These are phyloP conservation scores for Trematomus loennbergii DNA, from an alignment of 2,113 vertebrate species.

Conservation along the genomic window DNA sequence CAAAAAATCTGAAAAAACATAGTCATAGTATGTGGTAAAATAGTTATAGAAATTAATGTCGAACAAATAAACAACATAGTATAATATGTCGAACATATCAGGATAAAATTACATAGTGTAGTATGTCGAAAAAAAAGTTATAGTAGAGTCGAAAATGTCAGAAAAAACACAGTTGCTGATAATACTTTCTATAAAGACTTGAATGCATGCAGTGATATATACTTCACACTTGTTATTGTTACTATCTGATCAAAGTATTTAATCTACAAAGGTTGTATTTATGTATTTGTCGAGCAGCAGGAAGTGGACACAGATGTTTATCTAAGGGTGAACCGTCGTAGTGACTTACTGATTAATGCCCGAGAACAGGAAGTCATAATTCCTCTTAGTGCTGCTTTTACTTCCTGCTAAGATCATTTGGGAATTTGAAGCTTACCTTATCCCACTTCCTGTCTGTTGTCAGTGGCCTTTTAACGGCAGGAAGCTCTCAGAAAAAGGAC, in stretches of 20 bases:
- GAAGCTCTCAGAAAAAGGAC: conserved; percentile 13
- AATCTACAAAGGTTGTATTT: background rate
- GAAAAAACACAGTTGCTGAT: background rate
- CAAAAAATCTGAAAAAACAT: too few species aligned
- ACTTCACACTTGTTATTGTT: background rate
- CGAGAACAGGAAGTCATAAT: conserved; percentile 26
- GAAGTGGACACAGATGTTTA: conserved; percentile 15
- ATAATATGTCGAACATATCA: too few species aligned
- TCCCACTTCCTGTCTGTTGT: conserved; percentile 30
- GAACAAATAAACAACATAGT: too few species aligned
- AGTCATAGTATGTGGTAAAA: too few species aligned
- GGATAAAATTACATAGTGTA: too few species aligned
- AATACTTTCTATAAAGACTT: background rate
- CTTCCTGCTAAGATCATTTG: conserved; percentile 38
- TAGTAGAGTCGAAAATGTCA: too few species aligned
- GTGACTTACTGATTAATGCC: background rate
- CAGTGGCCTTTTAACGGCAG: background rate
- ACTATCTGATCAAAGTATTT: background rate
- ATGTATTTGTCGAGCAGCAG: background rate
- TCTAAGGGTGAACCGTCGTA: background rate
- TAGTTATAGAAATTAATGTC: too few species aligned
- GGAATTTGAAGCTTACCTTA: conserved; percentile 37
- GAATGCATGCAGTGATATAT: background rate
- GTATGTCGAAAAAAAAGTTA: too few species aligned
- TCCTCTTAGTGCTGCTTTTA: conserved; percentile 28